A percentile compares a stretch with the other conserved stretches of the same genome.
These are phyloP conservation scores for Cosmia pyralina DNA, from an alignment of 2,888 invertebrate genomes.

Conservation along the genomic window DNA sequence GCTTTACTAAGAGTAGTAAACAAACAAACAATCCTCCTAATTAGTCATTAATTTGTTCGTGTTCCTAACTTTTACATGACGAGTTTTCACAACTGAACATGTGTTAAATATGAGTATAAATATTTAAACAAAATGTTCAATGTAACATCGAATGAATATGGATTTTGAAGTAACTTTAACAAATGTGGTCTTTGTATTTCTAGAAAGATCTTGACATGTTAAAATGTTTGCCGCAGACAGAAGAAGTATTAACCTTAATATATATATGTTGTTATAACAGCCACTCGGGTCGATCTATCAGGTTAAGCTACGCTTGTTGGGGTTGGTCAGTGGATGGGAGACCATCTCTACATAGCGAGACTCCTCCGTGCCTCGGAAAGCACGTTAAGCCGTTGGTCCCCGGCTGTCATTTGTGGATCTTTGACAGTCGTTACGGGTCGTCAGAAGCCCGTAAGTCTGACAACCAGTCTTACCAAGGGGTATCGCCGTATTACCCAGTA, in stretches of 20 bases:
- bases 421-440: no score
- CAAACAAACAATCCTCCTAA: conserved; percentile 48
- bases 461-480: no score
- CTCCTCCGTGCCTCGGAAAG: no score
- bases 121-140: conserved; percentile 30
- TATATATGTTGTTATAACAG: no score
- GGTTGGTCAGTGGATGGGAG: no score
- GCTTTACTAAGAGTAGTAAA: conserved; percentile 38
- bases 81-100: conserved; percentile 39
- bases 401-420: no score
- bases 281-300: no score
- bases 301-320: no score
- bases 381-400: no score
- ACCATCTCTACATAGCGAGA: no score
- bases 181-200: neutral
- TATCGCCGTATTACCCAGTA: no score
- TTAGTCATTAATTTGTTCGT: conserved; percentile 49
- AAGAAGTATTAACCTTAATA: neutral
- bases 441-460: no score
- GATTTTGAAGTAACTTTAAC: neutral
- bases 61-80: conserved; percentile 38
- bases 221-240: neutral
- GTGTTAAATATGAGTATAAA: conserved; percentile 21
- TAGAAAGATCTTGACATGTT: neutral
- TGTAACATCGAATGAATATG: neutral